Percentiles rank a stretch among this genome's conserved stretches.
Evolutionary conservation across 2,888 invertebrate genomes (phyloP).

Genomic region (Erebia ligea): DNA sequence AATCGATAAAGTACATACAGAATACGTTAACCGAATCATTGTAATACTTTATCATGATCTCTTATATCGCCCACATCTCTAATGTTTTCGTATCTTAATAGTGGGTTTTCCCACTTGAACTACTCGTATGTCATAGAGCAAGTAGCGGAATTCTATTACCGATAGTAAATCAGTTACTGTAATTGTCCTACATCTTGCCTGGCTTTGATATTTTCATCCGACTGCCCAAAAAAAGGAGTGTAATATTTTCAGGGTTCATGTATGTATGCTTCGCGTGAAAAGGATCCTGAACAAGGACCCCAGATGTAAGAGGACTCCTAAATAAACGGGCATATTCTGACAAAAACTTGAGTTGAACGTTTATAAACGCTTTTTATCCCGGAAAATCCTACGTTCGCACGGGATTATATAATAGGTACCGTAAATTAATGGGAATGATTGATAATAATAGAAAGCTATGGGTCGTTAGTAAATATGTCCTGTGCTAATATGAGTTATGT

Average conservation of each 20-base stretch:
- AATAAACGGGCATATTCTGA: no score
- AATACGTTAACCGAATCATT: conserved; percentile 11
- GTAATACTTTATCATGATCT: conserved; percentile 5
- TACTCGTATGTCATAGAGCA: neutral
- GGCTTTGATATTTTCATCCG: neutral
- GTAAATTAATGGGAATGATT: no score
- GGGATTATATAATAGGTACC: no score
- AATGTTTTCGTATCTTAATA: conserved; percentile 10
- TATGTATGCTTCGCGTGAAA: no score
- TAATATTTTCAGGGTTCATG: no score
- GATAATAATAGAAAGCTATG: neutral
- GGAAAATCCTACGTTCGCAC: no score
- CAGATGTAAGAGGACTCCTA: no score
- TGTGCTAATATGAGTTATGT: neutral
- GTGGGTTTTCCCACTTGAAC: conserved; percentile 18
- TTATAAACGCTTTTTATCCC: no score
- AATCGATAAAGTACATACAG: neutral
- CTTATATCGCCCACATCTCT: neutral
- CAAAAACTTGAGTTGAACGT: no score
- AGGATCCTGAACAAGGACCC: no score
- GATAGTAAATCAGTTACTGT: neutral
- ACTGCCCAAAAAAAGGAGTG: no score
- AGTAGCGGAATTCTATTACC: neutral
- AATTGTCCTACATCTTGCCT: neutral
- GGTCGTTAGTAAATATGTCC: neutral